phyloP scores from a whole-genome alignment of 2,797 vertebrate genomes.

The Carduelis carduelis region DNA sequence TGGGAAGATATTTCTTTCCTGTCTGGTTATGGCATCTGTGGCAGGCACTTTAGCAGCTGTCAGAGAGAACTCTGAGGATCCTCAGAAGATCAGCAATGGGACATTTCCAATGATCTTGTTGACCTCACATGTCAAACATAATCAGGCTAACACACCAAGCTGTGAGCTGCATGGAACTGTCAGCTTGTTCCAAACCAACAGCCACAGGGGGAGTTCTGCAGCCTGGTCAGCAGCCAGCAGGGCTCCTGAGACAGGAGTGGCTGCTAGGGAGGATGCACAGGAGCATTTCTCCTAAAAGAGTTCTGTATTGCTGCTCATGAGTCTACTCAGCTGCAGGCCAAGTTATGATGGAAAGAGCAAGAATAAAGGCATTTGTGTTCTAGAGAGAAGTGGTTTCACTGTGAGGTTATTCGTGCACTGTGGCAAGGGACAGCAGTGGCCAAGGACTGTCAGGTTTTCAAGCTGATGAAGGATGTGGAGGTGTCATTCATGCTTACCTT shows the following conservation, averaged over 20 bases:
- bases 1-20: not conserved
- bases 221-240: not conserved
- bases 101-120: not conserved
- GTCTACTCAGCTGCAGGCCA: not conserved
- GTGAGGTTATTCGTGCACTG: not conserved
- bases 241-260: not conserved
- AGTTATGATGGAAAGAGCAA: not conserved
- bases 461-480: not conserved
- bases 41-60: not conserved
- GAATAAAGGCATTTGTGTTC: not conserved
- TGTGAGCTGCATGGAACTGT: not conserved
- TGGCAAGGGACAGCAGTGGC: not conserved
- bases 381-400: not conserved
- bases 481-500: not conserved
- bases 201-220: not conserved
- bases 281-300: not conserved
- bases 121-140: constrained; percentile 4
- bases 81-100: not conserved
- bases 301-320: not conserved
- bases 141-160: not conserved
- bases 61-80: not conserved
- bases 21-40: not conserved
- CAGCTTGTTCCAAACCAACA: not conserved
- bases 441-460: not conserved
- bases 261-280: not conserved